Base-by-base conservation (phyloP, 2,888 invertebrate genomes). In the Leptinotarsa juncta region DNA sequence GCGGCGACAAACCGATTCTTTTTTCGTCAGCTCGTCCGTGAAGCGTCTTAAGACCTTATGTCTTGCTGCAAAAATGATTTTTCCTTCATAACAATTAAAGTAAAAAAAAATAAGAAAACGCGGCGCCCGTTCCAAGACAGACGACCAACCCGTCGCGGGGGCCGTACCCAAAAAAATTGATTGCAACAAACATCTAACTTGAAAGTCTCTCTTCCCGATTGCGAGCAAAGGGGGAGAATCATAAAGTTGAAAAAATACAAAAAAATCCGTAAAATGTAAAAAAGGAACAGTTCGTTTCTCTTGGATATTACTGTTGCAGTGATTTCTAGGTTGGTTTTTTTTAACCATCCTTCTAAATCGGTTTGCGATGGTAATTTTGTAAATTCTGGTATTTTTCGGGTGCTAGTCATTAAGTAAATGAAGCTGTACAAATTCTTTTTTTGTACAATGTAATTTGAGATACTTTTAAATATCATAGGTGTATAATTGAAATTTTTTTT, bases 21-120 rank as follows among this genome's bases (percentile, higher is more conserved):
- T 68, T 78, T 76, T 68, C 53, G 68, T 79, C 74, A 77, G 71
- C 82, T 82, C 83, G 85, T 82, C 83, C 82, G 84, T 88, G 87
- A 88, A 88, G 86, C 87, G 88, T 86, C 88, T 87, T 86, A 84
- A 86, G 87, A 87, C 87, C 88, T 85, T 87, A 87, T 87, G 88
- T 88, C 88, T 87, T 82, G 85, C 87, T 87, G 86, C 87, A 82
- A 72, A 42, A 42, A 83, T 84, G 82, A 83, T 84, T 86, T 86
- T 86, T 84, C 83, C 86, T 84, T 85, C 85, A 86, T 86, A 87
- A 87, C 85, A 85, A 84, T 83, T 82, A 84, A 83, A 85, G 82
- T 82, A 83, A 82, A 81, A 83, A 82, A 82, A 80, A 79, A n/a
- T 50, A 57, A 71, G 15, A 85, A 87, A 88, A 86, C 83, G 82